These are phyloP conservation scores for Drosophila melanica DNA, from an alignment of 1,140 invertebrate species.

Conservation along the genomic window DNA sequence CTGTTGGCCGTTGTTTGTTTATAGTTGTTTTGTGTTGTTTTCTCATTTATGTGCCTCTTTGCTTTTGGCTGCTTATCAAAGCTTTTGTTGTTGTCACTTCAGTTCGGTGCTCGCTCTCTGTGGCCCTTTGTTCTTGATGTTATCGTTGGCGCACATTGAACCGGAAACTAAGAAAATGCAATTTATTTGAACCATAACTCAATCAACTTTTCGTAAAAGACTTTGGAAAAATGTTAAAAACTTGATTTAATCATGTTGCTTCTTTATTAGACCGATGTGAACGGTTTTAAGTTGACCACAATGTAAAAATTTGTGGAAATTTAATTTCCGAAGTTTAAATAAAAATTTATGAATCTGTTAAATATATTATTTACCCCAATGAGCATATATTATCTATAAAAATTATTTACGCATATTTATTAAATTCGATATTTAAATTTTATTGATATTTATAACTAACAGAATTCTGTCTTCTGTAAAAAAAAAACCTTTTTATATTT, in stretches of 20 bases:
- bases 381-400: too few relatives aligned
- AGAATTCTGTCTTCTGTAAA: too few relatives aligned
- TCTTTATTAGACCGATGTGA: too few relatives aligned
- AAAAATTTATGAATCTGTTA: too few relatives aligned
- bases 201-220: conserved; percentile 28
- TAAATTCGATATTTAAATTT: background rate
- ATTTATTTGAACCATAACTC: conserved; percentile 48
- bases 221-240: background rate
- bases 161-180: conserved; percentile 55
- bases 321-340: too few relatives aligned
- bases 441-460: background rate
- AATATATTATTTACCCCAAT: too few relatives aligned
- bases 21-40: conserved; percentile 32
- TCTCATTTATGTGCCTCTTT: conserved; percentile 32
- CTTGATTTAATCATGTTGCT: too few relatives aligned
- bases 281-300: background rate
- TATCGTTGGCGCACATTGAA: conserved; percentile 54
- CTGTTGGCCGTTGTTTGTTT: conserved; percentile 37
- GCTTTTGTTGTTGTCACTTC: conserved; percentile 60
- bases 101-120: conserved; percentile 4
- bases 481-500: too few relatives aligned
- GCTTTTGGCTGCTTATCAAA: conserved; percentile 57
- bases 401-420: background rate
- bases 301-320: too few relatives aligned
- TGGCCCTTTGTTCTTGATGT: conserved; percentile 21